Percentiles rank a stretch among this genome's conserved stretches.
Evolutionary conservation across 2,888 invertebrate species (phyloP).

Genomic region (Dryococelus australis): DNA sequence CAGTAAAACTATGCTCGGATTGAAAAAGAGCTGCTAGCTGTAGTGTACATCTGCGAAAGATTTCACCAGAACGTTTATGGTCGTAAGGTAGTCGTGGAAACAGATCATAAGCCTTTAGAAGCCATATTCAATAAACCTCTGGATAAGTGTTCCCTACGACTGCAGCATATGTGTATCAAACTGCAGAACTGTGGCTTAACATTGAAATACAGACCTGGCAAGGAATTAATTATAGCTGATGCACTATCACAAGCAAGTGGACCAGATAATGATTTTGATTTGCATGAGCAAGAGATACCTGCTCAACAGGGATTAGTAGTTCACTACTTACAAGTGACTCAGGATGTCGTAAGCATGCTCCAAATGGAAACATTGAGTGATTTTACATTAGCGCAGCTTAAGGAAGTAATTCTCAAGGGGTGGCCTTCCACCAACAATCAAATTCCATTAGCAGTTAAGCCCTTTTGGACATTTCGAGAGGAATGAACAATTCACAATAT

Average conservation of each 20-base stretch:
- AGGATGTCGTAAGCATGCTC: too few species aligned
- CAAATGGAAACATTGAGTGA: too few species aligned
- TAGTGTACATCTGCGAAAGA: not conserved
- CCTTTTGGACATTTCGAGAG: too few species aligned
- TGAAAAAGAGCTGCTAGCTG: not conserved
- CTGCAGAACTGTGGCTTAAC: not conserved
- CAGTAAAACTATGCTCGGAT: slow-evolving; percentile 18
- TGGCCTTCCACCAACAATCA: too few species aligned
- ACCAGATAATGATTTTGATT: not conserved
- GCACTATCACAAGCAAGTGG: not conserved
- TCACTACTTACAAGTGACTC: too few species aligned
- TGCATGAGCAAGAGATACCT: not conserved
- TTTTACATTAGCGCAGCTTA: too few species aligned
- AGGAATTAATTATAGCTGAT: not conserved
- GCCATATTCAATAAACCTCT: not conserved
- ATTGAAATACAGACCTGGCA: not conserved
- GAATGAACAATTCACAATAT: too few species aligned
- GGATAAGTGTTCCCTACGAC: not conserved
- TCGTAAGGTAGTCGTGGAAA: not conserved
- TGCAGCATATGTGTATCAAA: not conserved
- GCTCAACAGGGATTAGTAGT: not conserved
- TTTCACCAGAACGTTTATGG: not conserved
- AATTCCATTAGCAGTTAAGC: too few species aligned
- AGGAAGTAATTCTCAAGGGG: too few species aligned
- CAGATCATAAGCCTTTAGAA: not conserved